Percentiles rank a stretch among this genome's conserved stretches.
These are phyloP conservation scores for Drosophila ficusphila DNA, from an alignment of 1,140 invertebrate genomes.

Conservation along the genomic window DNA sequence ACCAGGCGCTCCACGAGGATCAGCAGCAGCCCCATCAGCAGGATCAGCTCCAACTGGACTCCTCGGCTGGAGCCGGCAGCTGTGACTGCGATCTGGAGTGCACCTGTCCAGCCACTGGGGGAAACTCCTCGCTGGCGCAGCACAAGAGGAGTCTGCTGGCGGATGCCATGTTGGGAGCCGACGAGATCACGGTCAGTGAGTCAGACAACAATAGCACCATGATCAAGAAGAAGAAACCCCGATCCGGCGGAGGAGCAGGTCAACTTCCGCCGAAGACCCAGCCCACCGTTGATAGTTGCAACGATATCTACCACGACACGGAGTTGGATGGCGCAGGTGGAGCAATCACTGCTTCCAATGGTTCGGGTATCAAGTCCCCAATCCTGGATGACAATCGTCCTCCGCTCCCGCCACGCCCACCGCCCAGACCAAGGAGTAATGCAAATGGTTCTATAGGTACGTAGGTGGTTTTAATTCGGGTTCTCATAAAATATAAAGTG, in stretches of 20 bases:
- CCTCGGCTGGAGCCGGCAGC: slow-evolving; percentile 39
- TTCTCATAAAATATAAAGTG: too few relatives aligned
- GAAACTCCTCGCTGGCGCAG: slow-evolving; percentile 38
- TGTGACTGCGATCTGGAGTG: slow-evolving; percentile 80
- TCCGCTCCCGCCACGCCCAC: slow-evolving; percentile 79
- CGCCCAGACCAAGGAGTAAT: slow-evolving; percentile 68
- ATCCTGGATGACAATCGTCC: slow-evolving; percentile 74
- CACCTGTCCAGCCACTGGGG: slow-evolving; percentile 47
- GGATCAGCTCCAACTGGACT: slow-evolving; percentile 56
- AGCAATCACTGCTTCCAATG: slow-evolving; percentile 30
- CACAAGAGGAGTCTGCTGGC: slow-evolving; percentile 68
- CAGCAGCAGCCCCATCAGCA: slow-evolving; percentile 33
- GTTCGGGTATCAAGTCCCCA: slow-evolving; percentile 44
- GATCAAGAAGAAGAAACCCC: slow-evolving; percentile 73
- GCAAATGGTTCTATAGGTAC: slow-evolving; percentile 67
- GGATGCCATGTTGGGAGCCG: slow-evolving; percentile 76
- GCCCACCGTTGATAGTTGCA: slow-evolving; percentile 48
- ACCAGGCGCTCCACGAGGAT: slow-evolving; percentile 71
- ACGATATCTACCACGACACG: slow-evolving; percentile 73
- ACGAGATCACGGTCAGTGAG: slow-evolving; percentile 81
- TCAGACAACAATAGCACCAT: slow-evolving; percentile 83
- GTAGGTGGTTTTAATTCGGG: slow-evolving; percentile 46
- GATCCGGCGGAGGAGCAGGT: slow-evolving; percentile 29
- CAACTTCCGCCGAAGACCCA: slow-evolving; percentile 52
- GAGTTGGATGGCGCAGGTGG: slow-evolving; percentile 64